phyloP scores from a whole-genome alignment of 2,113 vertebrate genomes.

The Eudorcas thomsonii region DNA sequence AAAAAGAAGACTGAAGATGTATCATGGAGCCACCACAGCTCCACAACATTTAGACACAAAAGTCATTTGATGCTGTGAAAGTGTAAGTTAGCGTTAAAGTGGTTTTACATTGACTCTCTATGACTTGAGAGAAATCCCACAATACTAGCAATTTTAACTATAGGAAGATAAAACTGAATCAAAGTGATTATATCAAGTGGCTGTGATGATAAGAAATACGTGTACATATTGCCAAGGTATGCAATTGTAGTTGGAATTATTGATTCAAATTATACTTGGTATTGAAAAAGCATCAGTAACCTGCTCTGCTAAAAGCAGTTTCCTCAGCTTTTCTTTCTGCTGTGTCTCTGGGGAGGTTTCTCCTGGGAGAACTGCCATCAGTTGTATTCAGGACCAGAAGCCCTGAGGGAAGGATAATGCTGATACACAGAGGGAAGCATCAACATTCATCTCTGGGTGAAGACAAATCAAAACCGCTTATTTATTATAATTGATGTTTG shows the following conservation, averaged over 20 bases:
- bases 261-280: background rate
- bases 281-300: background rate
- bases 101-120: background rate
- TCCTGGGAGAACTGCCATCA: background rate
- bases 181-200: background rate
- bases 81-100: background rate
- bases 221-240: background rate
- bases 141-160: background rate
- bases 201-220: background rate
- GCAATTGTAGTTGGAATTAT: background rate
- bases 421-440: background rate
- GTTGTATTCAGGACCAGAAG: background rate
- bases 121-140: background rate
- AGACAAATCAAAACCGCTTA: background rate
- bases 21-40: background rate
- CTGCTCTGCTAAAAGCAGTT: background rate
- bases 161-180: background rate
- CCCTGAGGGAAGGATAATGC: background rate
- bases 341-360: background rate
- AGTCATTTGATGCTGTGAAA: background rate
- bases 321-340: background rate
- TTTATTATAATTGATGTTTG: background rate
- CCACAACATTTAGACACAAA: background rate
- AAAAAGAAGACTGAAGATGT: background rate
- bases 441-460: background rate